Conservation (phyloP, 2,797 vertebrate species). For the Spea hammondii region DNA sequence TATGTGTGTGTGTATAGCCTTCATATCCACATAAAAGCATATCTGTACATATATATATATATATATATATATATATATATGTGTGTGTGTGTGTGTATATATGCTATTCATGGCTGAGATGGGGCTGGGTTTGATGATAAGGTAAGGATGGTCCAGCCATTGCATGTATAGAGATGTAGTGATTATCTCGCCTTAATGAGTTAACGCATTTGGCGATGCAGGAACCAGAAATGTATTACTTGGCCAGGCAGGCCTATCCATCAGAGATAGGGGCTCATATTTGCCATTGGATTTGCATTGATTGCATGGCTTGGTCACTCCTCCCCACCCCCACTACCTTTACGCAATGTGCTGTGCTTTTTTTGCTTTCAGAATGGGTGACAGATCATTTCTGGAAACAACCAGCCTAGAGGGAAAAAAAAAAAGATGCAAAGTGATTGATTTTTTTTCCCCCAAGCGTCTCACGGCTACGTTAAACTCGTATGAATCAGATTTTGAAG, state of each 20-base stretch:
- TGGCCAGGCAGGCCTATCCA: conserved; percentile 15
- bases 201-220: conserved; percentile 25
- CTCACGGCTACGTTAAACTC: background rate
- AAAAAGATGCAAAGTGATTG: conserved; percentile 1
- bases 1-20: background rate
- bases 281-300: conserved; percentile 26
- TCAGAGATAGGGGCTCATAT: conserved; percentile 24
- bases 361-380: conserved; percentile 32
- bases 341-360: conserved; percentile 18
- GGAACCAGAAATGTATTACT: background rate
- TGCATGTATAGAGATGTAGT: conserved; percentile 1
- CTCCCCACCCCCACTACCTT: conserved; percentile 7
- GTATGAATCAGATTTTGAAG: conserved; percentile 23
- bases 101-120: background rate
- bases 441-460: background rate
- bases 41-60: background rate
- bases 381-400: conserved; percentile 43
- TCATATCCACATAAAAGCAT: background rate
- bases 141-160: conserved; percentile 6
- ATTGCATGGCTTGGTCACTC: conserved; percentile 27
- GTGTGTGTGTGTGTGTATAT: too few species aligned
- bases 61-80: background rate
- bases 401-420: conserved; percentile 2
- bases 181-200: conserved; percentile 34
- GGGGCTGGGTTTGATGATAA: conserved; percentile 16